phyloP scores from a whole-genome alignment of 2,888 invertebrate species.

The Cephus rjabovi region DNA sequence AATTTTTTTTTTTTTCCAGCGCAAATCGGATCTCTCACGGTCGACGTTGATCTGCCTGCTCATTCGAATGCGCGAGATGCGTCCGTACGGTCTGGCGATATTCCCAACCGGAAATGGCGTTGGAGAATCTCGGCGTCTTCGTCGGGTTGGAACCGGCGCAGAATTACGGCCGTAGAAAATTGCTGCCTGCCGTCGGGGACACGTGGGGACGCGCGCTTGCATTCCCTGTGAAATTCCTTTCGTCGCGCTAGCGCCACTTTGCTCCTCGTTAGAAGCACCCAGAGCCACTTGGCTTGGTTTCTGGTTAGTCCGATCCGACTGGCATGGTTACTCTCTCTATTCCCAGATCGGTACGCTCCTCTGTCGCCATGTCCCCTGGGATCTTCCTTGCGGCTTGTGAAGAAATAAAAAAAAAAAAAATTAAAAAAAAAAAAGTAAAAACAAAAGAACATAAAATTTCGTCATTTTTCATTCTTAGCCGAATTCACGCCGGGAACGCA shows the following conservation, averaged over 20 bases:
- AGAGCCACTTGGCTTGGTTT: not conserved
- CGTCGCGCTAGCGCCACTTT: too few species aligned
- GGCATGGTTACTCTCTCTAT: not conserved
- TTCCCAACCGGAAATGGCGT: slow-evolving; percentile 15
- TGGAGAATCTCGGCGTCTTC: not conserved
- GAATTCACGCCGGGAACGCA: slow-evolving; percentile 10
- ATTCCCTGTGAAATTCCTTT: not conserved
- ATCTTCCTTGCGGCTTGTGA: not conserved
- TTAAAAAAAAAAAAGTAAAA: too few species aligned
- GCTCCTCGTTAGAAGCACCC: not conserved
- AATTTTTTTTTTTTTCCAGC: not conserved
- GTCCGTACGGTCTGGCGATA: slow-evolving; percentile 9
- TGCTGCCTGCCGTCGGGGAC: not conserved
- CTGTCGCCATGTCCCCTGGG: not conserved
- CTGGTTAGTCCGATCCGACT: not conserved
- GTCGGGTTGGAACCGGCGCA: not conserved
- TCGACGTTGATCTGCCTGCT: not conserved
- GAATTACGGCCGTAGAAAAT: not conserved
- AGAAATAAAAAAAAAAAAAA: too few species aligned
- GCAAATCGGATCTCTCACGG: too few species aligned
- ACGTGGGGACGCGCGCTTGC: not conserved
- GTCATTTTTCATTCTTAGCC: not conserved
- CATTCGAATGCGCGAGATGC: not conserved
- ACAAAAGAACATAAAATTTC: not conserved
- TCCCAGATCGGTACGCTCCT: not conserved